A percentile compares a stretch with the other conserved stretches of the same genome.
Conservation (phyloP, 2,113 vertebrate species). For the Corythaeola cristata region DNA sequence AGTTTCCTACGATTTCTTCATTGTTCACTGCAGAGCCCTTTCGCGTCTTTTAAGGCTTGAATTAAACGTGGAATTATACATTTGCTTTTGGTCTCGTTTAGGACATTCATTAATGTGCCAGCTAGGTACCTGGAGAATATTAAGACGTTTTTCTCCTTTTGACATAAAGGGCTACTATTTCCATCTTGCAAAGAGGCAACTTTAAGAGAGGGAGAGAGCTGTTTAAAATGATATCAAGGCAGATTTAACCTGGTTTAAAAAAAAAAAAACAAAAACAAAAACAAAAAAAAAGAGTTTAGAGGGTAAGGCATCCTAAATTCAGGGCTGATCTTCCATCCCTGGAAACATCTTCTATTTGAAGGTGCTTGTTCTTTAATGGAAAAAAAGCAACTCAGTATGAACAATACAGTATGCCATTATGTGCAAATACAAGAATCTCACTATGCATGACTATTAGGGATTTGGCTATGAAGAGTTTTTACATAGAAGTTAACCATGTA, state of each 20-base stretch:
- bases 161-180: not conserved
- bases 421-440: not conserved
- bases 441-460: not conserved
- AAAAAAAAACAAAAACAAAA: not conserved
- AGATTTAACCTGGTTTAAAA: not conserved
- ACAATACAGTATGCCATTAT: not conserved
- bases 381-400: not conserved
- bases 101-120: not conserved
- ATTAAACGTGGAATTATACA: not conserved
- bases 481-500: not conserved
- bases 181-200: not conserved
- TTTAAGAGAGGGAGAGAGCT: not conserved
- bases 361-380: not conserved
- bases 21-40: not conserved
- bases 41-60: not conserved
- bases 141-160: not conserved
- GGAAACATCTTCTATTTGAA: not conserved
- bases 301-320: not conserved
- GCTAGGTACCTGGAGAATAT: not conserved
- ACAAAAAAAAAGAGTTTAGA: not conserved
- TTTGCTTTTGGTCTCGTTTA: slow-evolving; percentile 31
- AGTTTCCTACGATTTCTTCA: not conserved
- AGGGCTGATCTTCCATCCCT: not conserved
- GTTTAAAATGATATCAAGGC: not conserved
- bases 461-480: not conserved